These are phyloP conservation scores for Hippopotamus amphibius DNA, from an alignment of 2,113 vertebrate species.

Conservation along the genomic window DNA sequence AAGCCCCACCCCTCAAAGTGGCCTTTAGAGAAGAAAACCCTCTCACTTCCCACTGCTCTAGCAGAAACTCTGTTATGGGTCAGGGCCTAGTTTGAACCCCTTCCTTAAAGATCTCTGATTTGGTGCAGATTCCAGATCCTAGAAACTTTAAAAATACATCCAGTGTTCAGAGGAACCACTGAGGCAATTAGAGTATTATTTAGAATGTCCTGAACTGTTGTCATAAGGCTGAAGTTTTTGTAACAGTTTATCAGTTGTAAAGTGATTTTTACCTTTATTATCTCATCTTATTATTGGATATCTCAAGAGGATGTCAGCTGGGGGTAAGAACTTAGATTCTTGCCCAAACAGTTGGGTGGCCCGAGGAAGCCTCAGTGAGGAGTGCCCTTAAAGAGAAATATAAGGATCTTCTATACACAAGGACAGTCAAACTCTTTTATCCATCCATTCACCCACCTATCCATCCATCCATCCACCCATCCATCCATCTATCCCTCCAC, in stretches of 20 bases:
- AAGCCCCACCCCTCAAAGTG: neutral
- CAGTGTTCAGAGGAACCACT: neutral
- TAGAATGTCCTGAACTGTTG: neutral
- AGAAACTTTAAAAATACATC: neutral
- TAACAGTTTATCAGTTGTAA: neutral
- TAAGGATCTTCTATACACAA: neutral
- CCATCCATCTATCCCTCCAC: neutral
- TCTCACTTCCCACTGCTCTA: neutral
- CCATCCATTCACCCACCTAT: neutral
- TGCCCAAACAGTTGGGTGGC: neutral
- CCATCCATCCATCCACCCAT: neutral
- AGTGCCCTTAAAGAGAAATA: neutral
- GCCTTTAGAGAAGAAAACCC: neutral
- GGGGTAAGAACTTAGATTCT: neutral
- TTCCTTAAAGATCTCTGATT: neutral
- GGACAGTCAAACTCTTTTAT: neutral
- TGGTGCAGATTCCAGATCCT: neutral
- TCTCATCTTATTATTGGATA: neutral
- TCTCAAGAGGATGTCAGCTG: neutral
- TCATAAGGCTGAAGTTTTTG: neutral
- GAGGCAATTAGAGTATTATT: neutral
- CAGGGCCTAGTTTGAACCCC: neutral
- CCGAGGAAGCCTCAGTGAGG: neutral
- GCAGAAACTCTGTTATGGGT: neutral
- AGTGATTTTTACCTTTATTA: neutral